A percentile compares a stretch with the other conserved stretches of the same genome.
phyloP scores from a whole-genome alignment of 1,140 invertebrate species.

The Drosophila biarmipes region DNA sequence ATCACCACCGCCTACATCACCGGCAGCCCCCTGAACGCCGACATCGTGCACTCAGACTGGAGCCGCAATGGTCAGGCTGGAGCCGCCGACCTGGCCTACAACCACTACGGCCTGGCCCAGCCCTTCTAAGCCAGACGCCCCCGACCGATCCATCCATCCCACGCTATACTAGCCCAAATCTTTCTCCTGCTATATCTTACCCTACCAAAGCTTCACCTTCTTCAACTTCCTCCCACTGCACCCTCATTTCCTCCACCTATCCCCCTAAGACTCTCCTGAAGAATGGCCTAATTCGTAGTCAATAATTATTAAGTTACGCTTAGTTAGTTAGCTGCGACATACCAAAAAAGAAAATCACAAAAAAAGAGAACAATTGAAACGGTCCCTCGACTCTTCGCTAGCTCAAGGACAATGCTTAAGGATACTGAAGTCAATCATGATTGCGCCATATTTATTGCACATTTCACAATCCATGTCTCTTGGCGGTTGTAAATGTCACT shows the following conservation, averaged over 20 bases:
- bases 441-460: conserved; percentile 80
- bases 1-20: conserved; percentile 84
- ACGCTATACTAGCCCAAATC: conserved; percentile 18
- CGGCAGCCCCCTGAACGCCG: conserved; percentile 83
- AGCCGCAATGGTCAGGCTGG: conserved; percentile 82
- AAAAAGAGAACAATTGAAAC: conserved; percentile 33
- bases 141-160: conserved; percentile 28
- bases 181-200: conserved; percentile 31
- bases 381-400: conserved; percentile 55
- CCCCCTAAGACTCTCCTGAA: conserved; percentile 58
- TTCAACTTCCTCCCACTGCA: conserved; percentile 1
- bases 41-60: conserved; percentile 84
- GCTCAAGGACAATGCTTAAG: conserved; percentile 73
- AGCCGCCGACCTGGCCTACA: conserved; percentile 81
- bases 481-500: conserved; percentile 61
- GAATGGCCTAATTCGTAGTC: conserved; percentile 79
- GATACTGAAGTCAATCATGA: conserved; percentile 51
- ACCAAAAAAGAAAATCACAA: conserved; percentile 68
- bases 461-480: conserved; percentile 54
- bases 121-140: conserved; percentile 63
- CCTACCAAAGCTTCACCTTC: conserved; percentile 37
- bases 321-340: conserved; percentile 82
- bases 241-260: conserved; percentile 3
- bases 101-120: conserved; percentile 83
- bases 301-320: conserved; percentile 80